phyloP scores from a whole-genome alignment of 2,113 vertebrate genomes.

The Upupa epops region DNA sequence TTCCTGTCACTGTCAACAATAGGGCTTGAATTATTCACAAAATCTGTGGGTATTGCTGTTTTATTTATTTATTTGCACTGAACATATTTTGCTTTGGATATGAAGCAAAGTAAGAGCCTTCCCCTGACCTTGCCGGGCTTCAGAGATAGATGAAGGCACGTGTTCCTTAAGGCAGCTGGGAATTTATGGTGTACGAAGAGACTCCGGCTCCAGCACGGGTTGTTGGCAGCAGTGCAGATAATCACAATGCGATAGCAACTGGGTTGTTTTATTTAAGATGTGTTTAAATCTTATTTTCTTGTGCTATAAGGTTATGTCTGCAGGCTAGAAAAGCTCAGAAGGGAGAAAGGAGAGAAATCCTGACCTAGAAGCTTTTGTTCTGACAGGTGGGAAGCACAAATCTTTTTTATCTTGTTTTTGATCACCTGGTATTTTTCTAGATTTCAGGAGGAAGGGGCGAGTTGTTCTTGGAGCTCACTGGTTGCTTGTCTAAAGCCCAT shows the following conservation, averaged over 20 bases:
- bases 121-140: constrained; percentile 26
- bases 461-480: neutral
- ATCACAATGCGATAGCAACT: constrained; percentile 38
- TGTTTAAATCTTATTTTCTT: constrained; percentile 53
- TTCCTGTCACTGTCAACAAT: neutral
- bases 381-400: constrained; percentile 18
- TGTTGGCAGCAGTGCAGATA: constrained; percentile 49
- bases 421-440: neutral
- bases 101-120: neutral
- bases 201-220: constrained; percentile 11
- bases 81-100: constrained; percentile 9
- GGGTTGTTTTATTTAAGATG: constrained; percentile 51
- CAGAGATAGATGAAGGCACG: constrained; percentile 14
- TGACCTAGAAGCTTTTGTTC: neutral
- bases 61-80: neutral
- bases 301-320: neutral
- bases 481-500: neutral
- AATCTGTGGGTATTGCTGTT: neutral
- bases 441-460: neutral
- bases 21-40: neutral
- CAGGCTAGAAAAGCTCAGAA: constrained; percentile 14
- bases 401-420: constrained; percentile 21
- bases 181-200: constrained; percentile 55
- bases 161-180: constrained; percentile 39
- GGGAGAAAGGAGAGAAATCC: neutral